Conservation (phyloP, 2,888 invertebrate species). For the Rotaria sp. region DNA sequence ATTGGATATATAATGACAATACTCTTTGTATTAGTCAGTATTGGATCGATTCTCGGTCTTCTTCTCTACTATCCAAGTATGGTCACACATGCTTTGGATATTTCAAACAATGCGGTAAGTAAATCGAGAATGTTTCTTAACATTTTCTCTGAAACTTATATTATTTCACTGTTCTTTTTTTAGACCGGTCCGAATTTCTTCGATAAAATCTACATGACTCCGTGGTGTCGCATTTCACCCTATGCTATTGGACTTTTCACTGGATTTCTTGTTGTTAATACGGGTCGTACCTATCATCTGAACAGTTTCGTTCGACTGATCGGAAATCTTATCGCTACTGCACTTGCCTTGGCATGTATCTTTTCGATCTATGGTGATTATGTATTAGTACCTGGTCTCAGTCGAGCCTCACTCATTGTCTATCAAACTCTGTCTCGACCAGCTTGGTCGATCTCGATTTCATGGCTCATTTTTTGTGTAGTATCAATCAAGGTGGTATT, state of each 20-base stretch:
- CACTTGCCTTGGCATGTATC: background rate
- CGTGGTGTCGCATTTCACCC: conserved; percentile 31
- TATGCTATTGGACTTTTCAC: conserved; percentile 28
- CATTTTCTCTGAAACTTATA: background rate
- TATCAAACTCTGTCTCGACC: conserved; percentile 30
- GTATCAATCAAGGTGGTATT: conserved; percentile 22
- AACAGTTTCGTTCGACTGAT: background rate
- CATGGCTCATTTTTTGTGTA: conserved; percentile 26
- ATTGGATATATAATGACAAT: no score
- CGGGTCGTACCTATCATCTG: conserved; percentile 2
- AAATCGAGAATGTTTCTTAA: no score
- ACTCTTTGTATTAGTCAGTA: no score
- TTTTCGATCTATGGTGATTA: conserved; percentile 30
- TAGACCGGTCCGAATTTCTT: conserved; percentile 8
- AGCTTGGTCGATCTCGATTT: conserved; percentile 29
- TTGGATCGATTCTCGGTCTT: background rate
- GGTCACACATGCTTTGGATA: background rate
- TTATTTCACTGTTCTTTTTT: conserved; percentile 28
- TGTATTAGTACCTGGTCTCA: conserved; percentile 13
- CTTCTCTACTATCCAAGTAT: conserved; percentile 14
- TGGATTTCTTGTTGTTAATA: background rate
- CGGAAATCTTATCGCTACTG: background rate
- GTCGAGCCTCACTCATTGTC: conserved; percentile 19
- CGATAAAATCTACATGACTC: conserved; percentile 23
- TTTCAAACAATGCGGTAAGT: no score